Evolutionary conservation across 2,113 vertebrate genomes (phyloP).

Genomic region (Phrynosoma blainvillii): DNA sequence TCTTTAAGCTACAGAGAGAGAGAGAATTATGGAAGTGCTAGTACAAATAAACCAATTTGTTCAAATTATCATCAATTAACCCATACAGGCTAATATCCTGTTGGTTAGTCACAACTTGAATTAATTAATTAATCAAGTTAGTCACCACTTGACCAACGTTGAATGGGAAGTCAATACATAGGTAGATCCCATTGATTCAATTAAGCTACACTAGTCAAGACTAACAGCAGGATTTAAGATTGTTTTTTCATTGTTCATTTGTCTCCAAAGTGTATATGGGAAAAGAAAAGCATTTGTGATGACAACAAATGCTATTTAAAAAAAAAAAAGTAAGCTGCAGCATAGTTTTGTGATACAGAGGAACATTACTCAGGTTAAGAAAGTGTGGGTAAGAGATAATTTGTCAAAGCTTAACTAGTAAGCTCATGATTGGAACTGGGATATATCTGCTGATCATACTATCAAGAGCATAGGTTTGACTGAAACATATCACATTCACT

Average conservation of each 20-base stretch:
- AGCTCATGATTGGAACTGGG: background rate
- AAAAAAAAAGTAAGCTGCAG: background rate
- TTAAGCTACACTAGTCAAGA: too few relatives aligned
- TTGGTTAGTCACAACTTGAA: too few relatives aligned
- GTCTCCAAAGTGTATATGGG: background rate
- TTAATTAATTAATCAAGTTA: too few relatives aligned
- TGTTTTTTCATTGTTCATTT: background rate
- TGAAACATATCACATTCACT: constrained; percentile 31
- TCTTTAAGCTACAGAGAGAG: background rate
- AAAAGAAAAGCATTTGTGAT: background rate
- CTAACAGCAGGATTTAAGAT: background rate
- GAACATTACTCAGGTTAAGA: background rate
- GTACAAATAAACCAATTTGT: background rate
- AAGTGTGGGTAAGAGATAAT: background rate
- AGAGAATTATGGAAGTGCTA: too few relatives aligned
- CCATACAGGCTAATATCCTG: background rate
- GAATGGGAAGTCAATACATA: too few relatives aligned
- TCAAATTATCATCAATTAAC: background rate
- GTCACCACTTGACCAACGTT: too few relatives aligned
- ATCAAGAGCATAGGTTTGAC: background rate
- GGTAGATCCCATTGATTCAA: too few relatives aligned
- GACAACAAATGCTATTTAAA: background rate
- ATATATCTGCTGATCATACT: background rate
- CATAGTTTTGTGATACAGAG: background rate
- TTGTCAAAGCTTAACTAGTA: background rate